Conservation (phyloP, 1,140 invertebrate species). For the Coboldia fuscipes region DNA sequence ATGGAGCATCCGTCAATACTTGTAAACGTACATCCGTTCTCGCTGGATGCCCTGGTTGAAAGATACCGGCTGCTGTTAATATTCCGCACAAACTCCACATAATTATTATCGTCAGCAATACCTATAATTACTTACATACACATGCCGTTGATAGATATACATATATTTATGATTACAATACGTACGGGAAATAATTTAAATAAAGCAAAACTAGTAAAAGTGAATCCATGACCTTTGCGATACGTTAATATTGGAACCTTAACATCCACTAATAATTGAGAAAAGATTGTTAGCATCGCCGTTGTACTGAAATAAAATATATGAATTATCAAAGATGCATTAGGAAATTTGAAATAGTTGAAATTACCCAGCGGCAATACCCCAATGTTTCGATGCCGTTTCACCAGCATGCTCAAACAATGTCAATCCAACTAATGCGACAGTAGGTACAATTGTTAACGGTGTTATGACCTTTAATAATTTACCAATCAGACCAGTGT, state of each 20-base stretch:
- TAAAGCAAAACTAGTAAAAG: conserved; percentile 39
- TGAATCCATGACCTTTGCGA: conserved; percentile 30
- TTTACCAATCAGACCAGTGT: conserved; percentile 45
- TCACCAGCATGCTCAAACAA: conserved; percentile 55
- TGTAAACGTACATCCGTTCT: conserved; percentile 55
- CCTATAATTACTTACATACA: conserved; percentile 34
- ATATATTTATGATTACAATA: too few species aligned
- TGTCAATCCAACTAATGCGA: conserved; percentile 55
- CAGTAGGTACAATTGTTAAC: conserved; percentile 58
- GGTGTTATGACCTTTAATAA: conserved; percentile 55
- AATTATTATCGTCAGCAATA: conserved; percentile 55
- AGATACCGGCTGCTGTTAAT: conserved; percentile 40
- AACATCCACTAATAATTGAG: conserved; percentile 53
- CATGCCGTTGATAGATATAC: too few species aligned
- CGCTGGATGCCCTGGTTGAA: conserved; percentile 44
- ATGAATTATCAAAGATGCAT: neutral
- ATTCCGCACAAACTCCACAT: conserved; percentile 61
- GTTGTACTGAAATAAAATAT: conserved; percentile 48
- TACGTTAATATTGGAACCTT: conserved; percentile 38
- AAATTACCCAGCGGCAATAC: conserved; percentile 48
- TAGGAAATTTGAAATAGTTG: conserved; percentile 3
- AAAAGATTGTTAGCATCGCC: conserved; percentile 55
- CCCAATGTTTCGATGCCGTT: conserved; percentile 59
- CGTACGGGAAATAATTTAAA: conserved; percentile 69
- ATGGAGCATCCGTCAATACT: conserved; percentile 48